Base-by-base conservation (phyloP, 2,888 invertebrate species). In the Ypsolopha sequella region DNA sequence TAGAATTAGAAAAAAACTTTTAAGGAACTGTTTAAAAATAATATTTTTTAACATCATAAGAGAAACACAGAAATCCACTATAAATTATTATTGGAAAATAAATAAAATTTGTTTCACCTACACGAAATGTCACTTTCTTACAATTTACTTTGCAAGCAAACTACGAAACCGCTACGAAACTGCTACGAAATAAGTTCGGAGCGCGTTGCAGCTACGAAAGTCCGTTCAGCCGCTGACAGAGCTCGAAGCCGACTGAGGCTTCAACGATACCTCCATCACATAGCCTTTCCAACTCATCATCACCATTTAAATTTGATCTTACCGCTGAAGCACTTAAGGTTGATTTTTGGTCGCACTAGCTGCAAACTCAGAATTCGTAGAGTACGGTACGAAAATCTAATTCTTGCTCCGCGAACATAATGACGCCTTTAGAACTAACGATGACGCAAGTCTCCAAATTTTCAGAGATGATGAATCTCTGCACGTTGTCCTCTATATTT, bases 381-480 rank as follows among this genome's bases (percentile, higher is more conserved):
- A 73, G 68, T 67, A 70, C 68, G 74, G 70, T 71, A 73, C 66
- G 70, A 80, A 77, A 81, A 75, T 84, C 69, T 77, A 79, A 82
- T 81, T 80, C 80, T 80, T 80, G 72, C 64, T 72, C 63, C 76
- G 62, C 64, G 70, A 80, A 70, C 77, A 80, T 82, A 82, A 84
- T 85, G 84, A 82, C 76, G 74, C 70, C 68, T 82, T 85, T 81
- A 71, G 70, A 76, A 77, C 73, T 73, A 70, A 75, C 70, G 73
- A 80, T 79, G 76, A 78, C 68, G 66, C 61, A 61, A 61, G 64
- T 61, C 68, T 71, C 62, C 61, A 72, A 77, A 77, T 67, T 73
- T 76, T 73, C 70, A 61, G 60, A 68, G 64, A 70, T 76, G 73
- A 73, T 62, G 66, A 63, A 65, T 61, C 55, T 61, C 55, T 61